These are phyloP conservation scores for Phalacrocorax carbo DNA, from an alignment of 2,113 vertebrate genomes.

Conservation along the genomic window DNA sequence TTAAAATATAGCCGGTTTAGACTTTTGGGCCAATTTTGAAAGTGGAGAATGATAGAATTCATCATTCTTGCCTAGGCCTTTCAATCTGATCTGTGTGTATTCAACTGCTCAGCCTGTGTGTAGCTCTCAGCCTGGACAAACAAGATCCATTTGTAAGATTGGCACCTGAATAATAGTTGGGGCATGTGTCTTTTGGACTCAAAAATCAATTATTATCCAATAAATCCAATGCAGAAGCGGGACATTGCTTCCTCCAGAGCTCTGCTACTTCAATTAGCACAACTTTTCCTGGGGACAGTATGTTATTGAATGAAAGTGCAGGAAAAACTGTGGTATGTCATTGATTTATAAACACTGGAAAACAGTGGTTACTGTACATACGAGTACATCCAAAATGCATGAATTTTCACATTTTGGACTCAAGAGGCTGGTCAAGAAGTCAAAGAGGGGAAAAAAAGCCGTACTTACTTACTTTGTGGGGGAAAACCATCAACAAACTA, in stretches of 20 bases:
- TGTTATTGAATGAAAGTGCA: not conserved
- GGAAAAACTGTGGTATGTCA: slow-evolving; percentile 10
- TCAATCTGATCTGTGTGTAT: fast-evolving
- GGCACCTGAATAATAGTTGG: not conserved
- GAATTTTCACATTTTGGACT: slow-evolving; percentile 46
- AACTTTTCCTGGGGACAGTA: not conserved
- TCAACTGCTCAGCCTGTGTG: not conserved
- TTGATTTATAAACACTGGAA: slow-evolving; percentile 26
- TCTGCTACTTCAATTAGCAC: not conserved
- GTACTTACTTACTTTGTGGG: not conserved
- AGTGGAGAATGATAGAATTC: not conserved
- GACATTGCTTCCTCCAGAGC: not conserved
- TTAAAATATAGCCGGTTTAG: not conserved
- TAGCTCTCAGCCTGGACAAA: not conserved
- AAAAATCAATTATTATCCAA: not conserved
- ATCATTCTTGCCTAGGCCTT: not conserved
- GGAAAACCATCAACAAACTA: slow-evolving; percentile 30
- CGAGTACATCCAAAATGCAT: not conserved
- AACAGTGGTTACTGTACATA: not conserved
- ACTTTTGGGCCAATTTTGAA: not conserved
- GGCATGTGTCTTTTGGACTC: not conserved
- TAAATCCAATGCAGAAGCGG: not conserved
- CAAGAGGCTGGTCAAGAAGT: slow-evolving; percentile 33
- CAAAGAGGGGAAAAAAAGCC: not conserved
- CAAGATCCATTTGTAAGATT: not conserved